Conservation (phyloP, 1,140 invertebrate species). For the Drosophila biarmipes region DNA sequence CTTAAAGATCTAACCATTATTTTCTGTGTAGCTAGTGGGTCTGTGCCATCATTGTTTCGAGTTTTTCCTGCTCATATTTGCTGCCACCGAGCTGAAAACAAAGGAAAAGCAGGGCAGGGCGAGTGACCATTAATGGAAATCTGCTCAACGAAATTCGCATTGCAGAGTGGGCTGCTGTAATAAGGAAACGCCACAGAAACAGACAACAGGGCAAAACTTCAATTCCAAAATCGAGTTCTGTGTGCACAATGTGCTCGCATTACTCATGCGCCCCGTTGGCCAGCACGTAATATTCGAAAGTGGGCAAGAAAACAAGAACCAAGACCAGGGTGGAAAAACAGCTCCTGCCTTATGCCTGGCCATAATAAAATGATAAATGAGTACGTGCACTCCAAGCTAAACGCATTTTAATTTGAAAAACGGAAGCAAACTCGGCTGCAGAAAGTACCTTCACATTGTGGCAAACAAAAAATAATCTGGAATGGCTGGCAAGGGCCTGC, state of each 20-base stretch:
- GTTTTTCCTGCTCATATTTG: conserved; percentile 74
- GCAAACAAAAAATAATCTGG: conserved; percentile 29
- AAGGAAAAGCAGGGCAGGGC: conserved; percentile 16
- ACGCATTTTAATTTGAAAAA: conserved; percentile 66
- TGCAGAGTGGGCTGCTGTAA: conserved; percentile 23
- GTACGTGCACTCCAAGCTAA: conserved; percentile 56
- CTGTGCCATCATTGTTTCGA: conserved; percentile 58
- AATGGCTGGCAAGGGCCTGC: conserved; percentile 40
- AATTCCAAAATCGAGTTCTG: conserved; percentile 41
- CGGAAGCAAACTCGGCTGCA: conserved; percentile 32
- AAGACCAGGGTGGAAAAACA: conserved; percentile 15
- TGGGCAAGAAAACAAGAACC: conserved; percentile 34
- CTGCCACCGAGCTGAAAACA: conserved; percentile 33
- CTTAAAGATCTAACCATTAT: conserved; percentile 5
- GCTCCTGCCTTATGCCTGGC: conserved; percentile 13
- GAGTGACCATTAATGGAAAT: conserved; percentile 52
- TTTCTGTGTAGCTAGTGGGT: conserved; percentile 5
- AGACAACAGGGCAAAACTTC: conserved; percentile 35
- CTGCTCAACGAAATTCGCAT: conserved; percentile 29
- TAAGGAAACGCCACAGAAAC: conserved; percentile 27
- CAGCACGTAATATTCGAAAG: conserved; percentile 46
- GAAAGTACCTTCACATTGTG: conserved; percentile 22
- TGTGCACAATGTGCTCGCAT: conserved; percentile 56
- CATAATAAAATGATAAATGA: conserved; percentile 73
- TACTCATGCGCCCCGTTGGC: conserved; percentile 63